Evolutionary conservation across 64 coral and sea anemone genomes (phyloP), one percentile per base, ranked within the genome.

Genomic region (Acropora yongei): DNA sequence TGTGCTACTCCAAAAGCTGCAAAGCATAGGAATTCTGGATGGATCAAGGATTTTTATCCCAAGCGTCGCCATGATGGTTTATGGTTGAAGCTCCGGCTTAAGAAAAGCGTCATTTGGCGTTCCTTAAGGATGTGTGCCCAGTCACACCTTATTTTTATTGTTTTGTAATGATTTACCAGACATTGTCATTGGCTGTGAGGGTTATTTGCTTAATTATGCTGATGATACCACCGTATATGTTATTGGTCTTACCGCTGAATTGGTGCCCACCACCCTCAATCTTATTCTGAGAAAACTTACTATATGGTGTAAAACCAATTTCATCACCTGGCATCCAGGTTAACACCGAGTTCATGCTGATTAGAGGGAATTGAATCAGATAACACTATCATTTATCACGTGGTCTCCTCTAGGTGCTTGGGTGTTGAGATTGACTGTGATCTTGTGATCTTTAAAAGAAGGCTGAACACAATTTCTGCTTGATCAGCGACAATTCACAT

Each of bases 141-240:
- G 69, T 7, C 84, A 66, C 0, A 19, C 67, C 44, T 47, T 87
- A 45, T 87, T 87, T 73, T 87, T 68, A 3, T 66, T 86, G 43
- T 86, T 86, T 47, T 86, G 82, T 65, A 86, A 86, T 69, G 82
- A 86, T 41, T 19, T 87, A n/a, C 84, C 63, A 1, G 65, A 47
- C 10, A 87, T 87, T 87, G 63, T 48, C 4, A 72, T 7, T 48
- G 61, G 3, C n/a, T 72, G 68, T 72, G 87, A 89, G 30, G 87
- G 50, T 63, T 51, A 89, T 13, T 18, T 89, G 60, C 51, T 18
- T 66, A 49, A 81, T 65, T 90, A 90, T 53, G 88, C 88, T 49
- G 88, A 90, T 90, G 84, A 87, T 45, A 39, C 80, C 18, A 83
- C 53, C 49, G 10, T 83, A 57, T 83, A 42, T 13, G 41, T 65